Percentiles rank a stretch among this genome's conserved stretches.
Conservation (phyloP, 2,888 invertebrate species). For the Acronicta aceris region DNA sequence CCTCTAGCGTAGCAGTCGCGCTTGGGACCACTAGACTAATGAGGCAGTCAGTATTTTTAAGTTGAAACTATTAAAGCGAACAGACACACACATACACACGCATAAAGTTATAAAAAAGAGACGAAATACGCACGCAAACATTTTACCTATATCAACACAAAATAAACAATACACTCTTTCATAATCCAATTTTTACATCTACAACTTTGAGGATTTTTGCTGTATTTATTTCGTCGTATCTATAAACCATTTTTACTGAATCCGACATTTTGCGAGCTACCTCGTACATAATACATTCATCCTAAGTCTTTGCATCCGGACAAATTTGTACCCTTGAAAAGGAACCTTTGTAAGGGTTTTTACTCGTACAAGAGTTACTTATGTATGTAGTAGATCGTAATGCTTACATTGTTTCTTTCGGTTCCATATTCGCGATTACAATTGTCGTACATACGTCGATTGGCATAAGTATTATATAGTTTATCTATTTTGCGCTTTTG, state of each 20-base stretch:
- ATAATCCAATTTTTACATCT: constrained; percentile 23
- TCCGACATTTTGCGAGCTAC: constrained; percentile 66
- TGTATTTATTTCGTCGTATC: constrained; percentile 40
- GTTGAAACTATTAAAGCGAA: too few species aligned
- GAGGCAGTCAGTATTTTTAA: too few species aligned
- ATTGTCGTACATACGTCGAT: constrained; percentile 24
- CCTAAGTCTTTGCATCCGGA: constrained; percentile 66
- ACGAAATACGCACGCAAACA: neutral
- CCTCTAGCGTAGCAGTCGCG: too few species aligned
- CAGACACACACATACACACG: too few species aligned
- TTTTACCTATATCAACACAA: neutral
- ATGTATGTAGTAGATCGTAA: constrained; percentile 55
- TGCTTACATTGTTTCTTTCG: constrained; percentile 60
- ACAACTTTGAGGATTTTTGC: constrained; percentile 20
- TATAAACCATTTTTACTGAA: constrained; percentile 59
- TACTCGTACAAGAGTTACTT: constrained; percentile 37
- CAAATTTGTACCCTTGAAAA: constrained; percentile 65
- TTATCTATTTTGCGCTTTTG: too few species aligned
- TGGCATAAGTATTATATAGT: constrained; percentile 16
- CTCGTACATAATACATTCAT: constrained; percentile 73
- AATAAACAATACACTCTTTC: constrained; percentile 19
- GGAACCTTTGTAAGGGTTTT: constrained; percentile 46
- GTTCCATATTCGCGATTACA: constrained; percentile 48
- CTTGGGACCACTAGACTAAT: too few species aligned
- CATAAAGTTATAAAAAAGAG: too few species aligned